Base-by-base conservation (phyloP, 1,140 invertebrate genomes). In the Idris sp. region DNA sequence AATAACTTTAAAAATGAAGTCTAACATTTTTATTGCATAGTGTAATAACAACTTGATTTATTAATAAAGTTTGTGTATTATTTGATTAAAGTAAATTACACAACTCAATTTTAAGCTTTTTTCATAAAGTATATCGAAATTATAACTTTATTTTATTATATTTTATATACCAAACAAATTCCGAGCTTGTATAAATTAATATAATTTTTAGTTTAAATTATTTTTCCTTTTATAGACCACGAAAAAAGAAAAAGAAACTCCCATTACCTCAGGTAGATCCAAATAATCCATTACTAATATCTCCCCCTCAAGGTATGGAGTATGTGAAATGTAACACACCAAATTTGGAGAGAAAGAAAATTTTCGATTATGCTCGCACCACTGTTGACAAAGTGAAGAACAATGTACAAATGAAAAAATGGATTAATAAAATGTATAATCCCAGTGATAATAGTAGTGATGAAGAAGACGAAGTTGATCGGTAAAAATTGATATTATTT, bases 351-450 rank as follows among this genome's bases (percentile, higher is more conserved):
- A 89, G 91, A 59, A 91, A 91, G 74, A 93, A 92, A 74, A 82
- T 93, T 13, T 86, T 94, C 10, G 88, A 90, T 40, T 79, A 81
- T 54, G 85, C 84, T 0, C 88, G 82, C 73, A 79, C 80, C n/a
- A 89, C n/a, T n/a, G n/a, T n/a, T n/a, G n/a, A n/a, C n/a, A n/a
- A n/a, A n/a, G n/a, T n/a, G n/a, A n/a, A n/a, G n/a, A n/a, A n/a
- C n/a, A n/a, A n/a, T n/a, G n/a, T n/a, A n/a, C n/a, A n/a, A n/a
- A n/a, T n/a, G n/a, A 89, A 67, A 83, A 86, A 14, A 49, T 89
- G 93, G 14, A 91, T 94, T 43, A 89, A 91, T 69, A 90, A 92
- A 59, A 87, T 93, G 13, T 92, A 93, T 35, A 89, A 82, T 56
- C 88, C 88, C 5, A 87, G 88, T 54, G 92, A 90, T 79, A 86